These are phyloP conservation scores for Acrocephalus arundinaceus DNA, from an alignment of 2,113 vertebrate genomes.

Conservation along the genomic window DNA sequence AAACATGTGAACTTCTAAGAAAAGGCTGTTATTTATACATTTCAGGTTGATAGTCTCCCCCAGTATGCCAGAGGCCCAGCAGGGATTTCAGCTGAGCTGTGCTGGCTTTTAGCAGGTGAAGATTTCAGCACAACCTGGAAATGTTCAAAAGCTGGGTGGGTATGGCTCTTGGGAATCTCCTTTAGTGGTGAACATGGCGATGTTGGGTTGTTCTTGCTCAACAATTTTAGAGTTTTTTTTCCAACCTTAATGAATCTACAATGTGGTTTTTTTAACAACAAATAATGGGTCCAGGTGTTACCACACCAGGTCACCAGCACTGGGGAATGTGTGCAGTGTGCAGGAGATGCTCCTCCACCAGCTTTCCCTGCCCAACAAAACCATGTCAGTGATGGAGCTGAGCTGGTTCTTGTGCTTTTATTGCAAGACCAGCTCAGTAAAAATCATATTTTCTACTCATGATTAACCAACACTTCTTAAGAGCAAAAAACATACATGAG, in stretches of 20 bases:
- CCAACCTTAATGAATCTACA: neutral
- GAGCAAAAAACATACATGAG: conserved; percentile 28
- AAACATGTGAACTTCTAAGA: conserved; percentile 33
- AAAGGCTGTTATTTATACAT: conserved; percentile 33
- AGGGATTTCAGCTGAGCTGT: neutral
- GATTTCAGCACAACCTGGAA: neutral
- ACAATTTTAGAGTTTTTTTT: neutral
- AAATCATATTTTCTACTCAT: neutral
- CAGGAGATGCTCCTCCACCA: neutral
- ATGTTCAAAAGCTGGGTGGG: neutral
- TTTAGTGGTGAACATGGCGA: neutral
- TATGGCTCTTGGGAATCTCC: neutral
- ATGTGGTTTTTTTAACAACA: neutral
- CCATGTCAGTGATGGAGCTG: neutral
- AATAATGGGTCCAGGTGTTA: neutral
- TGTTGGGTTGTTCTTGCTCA: neutral
- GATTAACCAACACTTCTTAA: neutral
- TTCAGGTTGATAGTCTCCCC: neutral
- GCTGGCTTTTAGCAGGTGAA: neutral
- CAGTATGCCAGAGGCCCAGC: neutral
- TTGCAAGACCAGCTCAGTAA: neutral
- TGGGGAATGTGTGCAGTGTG: neutral
- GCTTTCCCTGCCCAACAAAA: neutral
- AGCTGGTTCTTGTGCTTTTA: neutral
- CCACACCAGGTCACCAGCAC: neutral